phyloP scores from a whole-genome alignment of 2,888 invertebrate species.

The Bembecia ichneumoniformis region DNA sequence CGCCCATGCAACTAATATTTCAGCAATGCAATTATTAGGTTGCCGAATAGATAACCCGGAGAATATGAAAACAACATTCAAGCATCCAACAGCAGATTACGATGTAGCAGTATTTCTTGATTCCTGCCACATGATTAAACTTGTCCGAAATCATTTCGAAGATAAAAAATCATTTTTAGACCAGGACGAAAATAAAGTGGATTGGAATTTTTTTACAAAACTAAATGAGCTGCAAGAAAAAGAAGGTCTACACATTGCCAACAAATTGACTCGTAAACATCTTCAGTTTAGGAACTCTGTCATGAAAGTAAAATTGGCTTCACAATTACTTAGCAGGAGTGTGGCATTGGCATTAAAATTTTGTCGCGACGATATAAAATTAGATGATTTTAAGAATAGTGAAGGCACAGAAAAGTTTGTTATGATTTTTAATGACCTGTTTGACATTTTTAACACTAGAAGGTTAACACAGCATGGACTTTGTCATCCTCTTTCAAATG shows the following conservation, averaged over 20 bases:
- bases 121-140: conserved; percentile 10
- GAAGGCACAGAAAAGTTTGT: conserved; percentile 10
- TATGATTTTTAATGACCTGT: conserved; percentile 9
- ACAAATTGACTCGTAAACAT: conserved; percentile 12
- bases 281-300: conserved; percentile 13
- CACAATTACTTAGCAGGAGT: conserved; percentile 13
- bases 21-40: conserved; percentile 8
- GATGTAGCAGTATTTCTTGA: conserved; percentile 10
- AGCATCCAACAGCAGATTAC: conserved; percentile 10
- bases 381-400: conserved; percentile 7
- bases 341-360: conserved; percentile 11
- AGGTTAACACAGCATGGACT: conserved; percentile 10
- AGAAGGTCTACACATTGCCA: conserved; percentile 10
- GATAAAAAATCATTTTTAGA: conserved; percentile 2
- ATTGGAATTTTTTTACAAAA: conserved; percentile 8
- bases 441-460: conserved; percentile 14
- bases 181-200: conserved; percentile 1
- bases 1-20: conserved; percentile 7
- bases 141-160: conserved; percentile 13
- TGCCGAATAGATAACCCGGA: conserved; percentile 10
- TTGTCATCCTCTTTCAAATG: neutral
- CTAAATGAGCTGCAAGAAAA: conserved; percentile 10
- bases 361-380: conserved; percentile 9
- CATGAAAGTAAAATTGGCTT: conserved; percentile 16
- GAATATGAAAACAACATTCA: conserved; percentile 13